phyloP scores from a whole-genome alignment of 64 coral and sea anemone species.

The Anthopleura sola region DNA sequence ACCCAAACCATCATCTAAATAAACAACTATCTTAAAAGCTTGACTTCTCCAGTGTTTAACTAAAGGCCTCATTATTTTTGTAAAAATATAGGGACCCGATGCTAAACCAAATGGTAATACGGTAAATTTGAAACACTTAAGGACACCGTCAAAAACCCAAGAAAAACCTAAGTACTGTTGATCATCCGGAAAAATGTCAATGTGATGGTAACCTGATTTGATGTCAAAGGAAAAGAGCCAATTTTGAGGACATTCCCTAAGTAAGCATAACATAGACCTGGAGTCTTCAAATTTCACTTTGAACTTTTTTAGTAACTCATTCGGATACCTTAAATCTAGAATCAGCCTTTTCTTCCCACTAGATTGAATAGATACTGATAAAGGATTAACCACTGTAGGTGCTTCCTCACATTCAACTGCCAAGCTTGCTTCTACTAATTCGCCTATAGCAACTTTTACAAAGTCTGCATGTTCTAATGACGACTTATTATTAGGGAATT shows the following conservation, averaged over 20 bases:
- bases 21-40: no score
- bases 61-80: constrained; percentile 41
- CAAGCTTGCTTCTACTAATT: constrained; percentile 32
- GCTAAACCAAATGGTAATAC: constrained; percentile 51
- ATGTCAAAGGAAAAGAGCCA: no score
- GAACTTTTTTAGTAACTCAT: constrained; percentile 55
- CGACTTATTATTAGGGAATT: constrained; percentile 56
- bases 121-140: constrained; percentile 39
- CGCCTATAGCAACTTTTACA: constrained; percentile 41
- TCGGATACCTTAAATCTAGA: constrained; percentile 53
- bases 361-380: no score
- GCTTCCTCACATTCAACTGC: constrained; percentile 21
- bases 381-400: constrained; percentile 58
- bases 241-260: no score
- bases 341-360: constrained; percentile 68
- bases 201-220: constrained; percentile 55
- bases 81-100: constrained; percentile 33
- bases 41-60: constrained; percentile 46
- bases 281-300: constrained; percentile 62
- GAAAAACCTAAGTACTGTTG: no score
- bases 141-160: background rate
- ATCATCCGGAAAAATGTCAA: constrained; percentile 49
- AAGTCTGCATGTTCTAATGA: constrained; percentile 52
- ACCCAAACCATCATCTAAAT: constrained; percentile 36
- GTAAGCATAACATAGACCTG: no score